These are phyloP conservation scores for Sardina pilchardus DNA, from an alignment of 2,113 vertebrate genomes.

Conservation along the genomic window DNA sequence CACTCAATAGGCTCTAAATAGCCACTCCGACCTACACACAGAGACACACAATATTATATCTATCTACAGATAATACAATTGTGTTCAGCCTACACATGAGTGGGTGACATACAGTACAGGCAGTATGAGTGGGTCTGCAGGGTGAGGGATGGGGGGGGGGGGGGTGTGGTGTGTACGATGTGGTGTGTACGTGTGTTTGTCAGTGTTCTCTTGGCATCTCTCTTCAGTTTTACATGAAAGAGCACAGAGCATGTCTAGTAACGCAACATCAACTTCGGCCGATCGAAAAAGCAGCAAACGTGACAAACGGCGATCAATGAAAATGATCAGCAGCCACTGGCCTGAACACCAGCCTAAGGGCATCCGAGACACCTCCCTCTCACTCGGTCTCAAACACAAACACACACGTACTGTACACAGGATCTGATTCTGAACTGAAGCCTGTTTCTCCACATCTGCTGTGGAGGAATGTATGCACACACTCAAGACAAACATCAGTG, in stretches of 20 bases:
- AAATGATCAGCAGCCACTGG: constrained; percentile 29
- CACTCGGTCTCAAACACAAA: not conserved
- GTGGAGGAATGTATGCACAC: not conserved
- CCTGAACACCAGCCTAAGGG: not conserved
- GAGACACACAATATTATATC: not conserved
- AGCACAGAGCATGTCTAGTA: not conserved
- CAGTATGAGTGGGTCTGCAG: no score
- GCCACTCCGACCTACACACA: not conserved
- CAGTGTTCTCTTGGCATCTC: no score
- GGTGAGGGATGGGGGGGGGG: no score
- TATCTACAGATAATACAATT: constrained; percentile 11
- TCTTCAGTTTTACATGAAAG: not conserved
- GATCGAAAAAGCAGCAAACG: constrained; percentile 19
- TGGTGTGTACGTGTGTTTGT: no score
- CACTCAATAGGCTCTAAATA: constrained; percentile 10
- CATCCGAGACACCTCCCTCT: not conserved
- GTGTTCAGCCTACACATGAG: not conserved
- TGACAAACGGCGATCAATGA: constrained; percentile 29
- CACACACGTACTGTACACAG: constrained; percentile 3
- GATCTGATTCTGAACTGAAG: not conserved
- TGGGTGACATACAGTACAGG: no score
- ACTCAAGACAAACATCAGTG: not conserved
- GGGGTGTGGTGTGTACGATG: no score
- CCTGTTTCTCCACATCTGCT: not conserved
- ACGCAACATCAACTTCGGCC: not conserved